These are phyloP conservation scores for Thereva unica DNA, from an alignment of 2,888 invertebrate species.

Conservation along the genomic window DNA sequence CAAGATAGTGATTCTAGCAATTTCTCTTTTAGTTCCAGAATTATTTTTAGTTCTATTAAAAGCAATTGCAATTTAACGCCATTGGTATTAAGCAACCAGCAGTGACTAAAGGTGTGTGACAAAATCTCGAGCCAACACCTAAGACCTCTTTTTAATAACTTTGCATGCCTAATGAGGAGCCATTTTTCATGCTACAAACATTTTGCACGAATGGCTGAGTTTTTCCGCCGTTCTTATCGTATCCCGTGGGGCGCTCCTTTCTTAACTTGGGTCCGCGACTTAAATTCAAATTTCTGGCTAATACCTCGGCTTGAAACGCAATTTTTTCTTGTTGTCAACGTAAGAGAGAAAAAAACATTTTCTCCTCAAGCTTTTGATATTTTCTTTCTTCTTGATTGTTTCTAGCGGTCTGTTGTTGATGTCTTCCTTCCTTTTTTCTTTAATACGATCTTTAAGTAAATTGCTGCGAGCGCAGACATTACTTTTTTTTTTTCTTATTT, in stretches of 20 bases:
- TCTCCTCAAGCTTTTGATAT: no score
- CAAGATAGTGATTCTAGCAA: no score
- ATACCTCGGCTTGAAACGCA: slow-evolving; percentile 29
- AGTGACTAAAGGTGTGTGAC: no score
- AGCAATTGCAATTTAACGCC: no score
- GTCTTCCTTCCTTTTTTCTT: no score
- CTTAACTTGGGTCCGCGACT: slow-evolving; percentile 21
- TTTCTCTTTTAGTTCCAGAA: no score
- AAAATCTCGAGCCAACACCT: no score
- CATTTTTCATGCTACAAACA: slow-evolving; percentile 32
- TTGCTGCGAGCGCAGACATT: not conserved
- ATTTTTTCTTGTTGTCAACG: slow-evolving; percentile 36
- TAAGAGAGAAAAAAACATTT: not conserved
- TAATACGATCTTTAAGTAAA: slow-evolving; percentile 6
- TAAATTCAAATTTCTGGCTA: slow-evolving; percentile 33
- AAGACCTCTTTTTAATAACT: slow-evolving; percentile 24
- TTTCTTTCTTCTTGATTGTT: no score
- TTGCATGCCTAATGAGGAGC: slow-evolving; percentile 35
- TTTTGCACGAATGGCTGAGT: slow-evolving; percentile 27
- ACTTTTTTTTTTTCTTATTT: not conserved
- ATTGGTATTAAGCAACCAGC: no score
- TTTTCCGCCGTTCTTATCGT: slow-evolving; percentile 1
- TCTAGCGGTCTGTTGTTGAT: no score
- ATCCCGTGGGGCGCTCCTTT: slow-evolving; percentile 25
- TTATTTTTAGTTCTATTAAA: no score